phyloP scores from a whole-genome alignment of 2,888 invertebrate genomes.

The Macrophya alboannulata region DNA sequence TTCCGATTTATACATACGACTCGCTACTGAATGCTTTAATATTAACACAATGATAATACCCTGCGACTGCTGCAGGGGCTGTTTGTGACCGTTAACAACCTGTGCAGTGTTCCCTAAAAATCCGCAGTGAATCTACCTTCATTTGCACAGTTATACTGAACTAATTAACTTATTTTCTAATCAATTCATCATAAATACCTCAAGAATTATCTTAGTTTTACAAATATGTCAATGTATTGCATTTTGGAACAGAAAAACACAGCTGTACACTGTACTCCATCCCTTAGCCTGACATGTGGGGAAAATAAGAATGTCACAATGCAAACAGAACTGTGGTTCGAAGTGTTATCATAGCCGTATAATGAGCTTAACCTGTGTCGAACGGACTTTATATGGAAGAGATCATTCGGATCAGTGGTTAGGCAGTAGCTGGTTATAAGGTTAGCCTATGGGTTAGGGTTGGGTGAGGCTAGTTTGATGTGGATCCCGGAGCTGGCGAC shows the following conservation, averaged over 20 bases:
- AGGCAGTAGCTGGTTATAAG: conserved; percentile 1
- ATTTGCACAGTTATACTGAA: not conserved
- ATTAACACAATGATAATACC: not conserved
- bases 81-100: conserved; percentile 7
- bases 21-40: not conserved
- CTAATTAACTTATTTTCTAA: no score
- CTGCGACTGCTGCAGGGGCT: not conserved
- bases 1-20: conserved; percentile 3
- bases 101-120: not conserved
- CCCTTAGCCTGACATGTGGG: conserved; percentile 15
- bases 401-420: conserved; percentile 55
- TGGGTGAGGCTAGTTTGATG: not conserved
- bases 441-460: not conserved
- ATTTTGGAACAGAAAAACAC: not conserved
- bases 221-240: not conserved
- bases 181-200: no score
- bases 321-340: conserved; percentile 56
- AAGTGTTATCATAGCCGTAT: conserved; percentile 76
- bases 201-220: not conserved
- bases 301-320: conserved; percentile 38
- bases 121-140: not conserved
- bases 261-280: not conserved
- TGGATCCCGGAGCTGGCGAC: conserved; percentile 40
- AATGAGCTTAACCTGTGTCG: conserved; percentile 73
- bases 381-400: conserved; percentile 32